These are phyloP conservation scores for Coregonus clupeaformis DNA, from an alignment of 2,113 vertebrate species.

Conservation along the genomic window DNA sequence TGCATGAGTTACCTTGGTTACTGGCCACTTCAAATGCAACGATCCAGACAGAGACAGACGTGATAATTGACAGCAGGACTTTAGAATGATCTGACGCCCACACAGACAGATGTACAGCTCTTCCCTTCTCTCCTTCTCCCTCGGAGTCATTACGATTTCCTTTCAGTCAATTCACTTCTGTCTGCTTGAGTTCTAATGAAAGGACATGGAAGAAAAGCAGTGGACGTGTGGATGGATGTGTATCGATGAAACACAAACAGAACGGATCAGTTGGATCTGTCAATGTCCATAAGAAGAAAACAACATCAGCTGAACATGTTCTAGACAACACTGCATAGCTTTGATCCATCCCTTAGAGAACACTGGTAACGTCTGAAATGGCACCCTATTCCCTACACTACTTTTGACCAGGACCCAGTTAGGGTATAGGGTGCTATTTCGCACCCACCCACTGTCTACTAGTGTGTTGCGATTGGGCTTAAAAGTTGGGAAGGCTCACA, in stretches of 20 bases:
- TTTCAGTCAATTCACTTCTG: background rate
- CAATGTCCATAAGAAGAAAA: no score
- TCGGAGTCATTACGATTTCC: background rate
- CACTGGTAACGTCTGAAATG: no score
- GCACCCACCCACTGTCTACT: no score
- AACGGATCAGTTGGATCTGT: background rate
- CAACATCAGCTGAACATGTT: no score
- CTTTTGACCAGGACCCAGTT: no score
- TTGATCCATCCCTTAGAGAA: no score
- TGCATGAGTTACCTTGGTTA: background rate
- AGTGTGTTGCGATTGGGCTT: no score
- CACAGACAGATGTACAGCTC: background rate
- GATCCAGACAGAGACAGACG: background rate
- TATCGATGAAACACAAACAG: background rate
- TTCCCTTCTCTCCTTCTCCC: background rate
- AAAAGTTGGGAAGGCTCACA: background rate
- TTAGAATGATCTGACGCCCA: background rate
- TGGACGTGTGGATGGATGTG: background rate
- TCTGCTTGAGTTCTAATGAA: background rate
- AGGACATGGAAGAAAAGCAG: no score
- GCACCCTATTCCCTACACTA: no score
- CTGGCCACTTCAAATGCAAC: background rate
- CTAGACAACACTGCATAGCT: no score
- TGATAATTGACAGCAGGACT: constrained; percentile 3
- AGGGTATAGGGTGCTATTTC: no score